Conservation (phyloP, 2,113 vertebrate species). For the Melanerpes aurifrons region DNA sequence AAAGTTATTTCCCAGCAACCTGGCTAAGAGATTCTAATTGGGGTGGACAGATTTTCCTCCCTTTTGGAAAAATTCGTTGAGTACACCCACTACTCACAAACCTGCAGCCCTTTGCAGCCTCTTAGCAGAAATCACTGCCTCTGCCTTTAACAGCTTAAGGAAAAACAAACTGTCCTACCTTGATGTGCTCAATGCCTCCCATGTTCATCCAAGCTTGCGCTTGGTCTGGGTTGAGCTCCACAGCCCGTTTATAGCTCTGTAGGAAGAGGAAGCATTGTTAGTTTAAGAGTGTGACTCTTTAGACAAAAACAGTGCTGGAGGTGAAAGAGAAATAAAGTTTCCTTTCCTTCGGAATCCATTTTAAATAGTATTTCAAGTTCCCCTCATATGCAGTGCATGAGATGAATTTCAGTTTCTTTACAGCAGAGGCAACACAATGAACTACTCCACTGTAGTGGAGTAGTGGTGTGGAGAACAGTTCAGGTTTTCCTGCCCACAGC, state of each 20-base stretch:
- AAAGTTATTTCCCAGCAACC: neutral
- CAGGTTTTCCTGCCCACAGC: neutral
- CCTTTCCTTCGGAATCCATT: neutral
- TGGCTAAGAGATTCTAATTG: neutral
- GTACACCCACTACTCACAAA: neutral
- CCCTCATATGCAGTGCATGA: neutral
- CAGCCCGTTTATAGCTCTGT: conserved; percentile 91
- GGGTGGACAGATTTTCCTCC: neutral
- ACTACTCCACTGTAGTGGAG: neutral
- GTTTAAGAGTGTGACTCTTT: neutral
- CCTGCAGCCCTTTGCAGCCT: neutral
- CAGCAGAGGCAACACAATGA: neutral
- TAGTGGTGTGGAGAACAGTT: neutral
- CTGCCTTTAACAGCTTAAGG: neutral
- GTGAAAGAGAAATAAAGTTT: neutral
- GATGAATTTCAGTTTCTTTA: neutral
- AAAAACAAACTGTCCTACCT: conserved; percentile 77
- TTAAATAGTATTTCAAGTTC: conserved; percentile 4
- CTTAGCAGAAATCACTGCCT: too few species aligned
- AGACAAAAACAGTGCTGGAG: neutral
- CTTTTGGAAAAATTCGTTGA: neutral
- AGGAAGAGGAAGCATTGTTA: conserved; percentile 23
- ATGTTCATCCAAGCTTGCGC: conserved; percentile 99
- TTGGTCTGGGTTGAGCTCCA: conserved; percentile 91
- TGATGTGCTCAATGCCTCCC: conserved; percentile 97